phyloP scores from a whole-genome alignment of 2,113 vertebrate genomes.

The Pipa parva region DNA sequence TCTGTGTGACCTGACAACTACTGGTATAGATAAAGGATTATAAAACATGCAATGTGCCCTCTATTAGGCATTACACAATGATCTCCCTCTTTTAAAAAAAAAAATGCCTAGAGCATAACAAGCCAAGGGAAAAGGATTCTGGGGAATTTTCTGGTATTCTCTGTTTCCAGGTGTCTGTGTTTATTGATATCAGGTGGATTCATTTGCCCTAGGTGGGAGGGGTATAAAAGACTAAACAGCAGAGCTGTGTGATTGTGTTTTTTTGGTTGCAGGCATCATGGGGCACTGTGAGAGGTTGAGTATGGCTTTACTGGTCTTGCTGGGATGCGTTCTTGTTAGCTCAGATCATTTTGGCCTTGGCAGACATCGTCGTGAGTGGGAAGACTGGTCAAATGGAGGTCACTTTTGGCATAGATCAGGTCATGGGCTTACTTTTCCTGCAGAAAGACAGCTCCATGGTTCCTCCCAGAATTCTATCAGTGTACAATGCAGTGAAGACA shows the following conservation, averaged over 20 bases:
- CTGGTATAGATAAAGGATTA: too few relatives aligned
- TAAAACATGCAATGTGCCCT: too few relatives aligned
- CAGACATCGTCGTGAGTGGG: background rate
- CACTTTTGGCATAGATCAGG: background rate
- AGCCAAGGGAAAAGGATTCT: too few relatives aligned
- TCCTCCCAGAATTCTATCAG: background rate
- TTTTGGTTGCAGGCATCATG: background rate
- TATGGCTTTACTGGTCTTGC: background rate
- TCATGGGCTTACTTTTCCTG: background rate
- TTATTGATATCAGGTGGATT: too few relatives aligned
- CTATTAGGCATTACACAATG: too few relatives aligned
- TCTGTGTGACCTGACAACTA: too few relatives aligned
- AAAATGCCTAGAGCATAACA: too few relatives aligned
- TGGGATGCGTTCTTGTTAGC: background rate
- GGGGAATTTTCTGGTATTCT: too few relatives aligned
- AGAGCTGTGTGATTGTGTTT: background rate
- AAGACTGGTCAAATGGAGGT: too few relatives aligned
- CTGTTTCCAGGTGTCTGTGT: too few relatives aligned
- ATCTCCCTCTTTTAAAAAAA: too few relatives aligned
- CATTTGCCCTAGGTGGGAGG: too few relatives aligned
- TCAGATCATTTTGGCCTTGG: background rate
- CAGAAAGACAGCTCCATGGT: background rate
- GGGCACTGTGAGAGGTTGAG: background rate
- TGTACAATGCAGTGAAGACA: constrained; percentile 8
- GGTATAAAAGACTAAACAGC: background rate